A percentile compares a stretch with the other conserved stretches of the same genome.
Evolutionary conservation across 2,888 invertebrate genomes (phyloP).

Genomic region (Dichetophora obliterata): DNA sequence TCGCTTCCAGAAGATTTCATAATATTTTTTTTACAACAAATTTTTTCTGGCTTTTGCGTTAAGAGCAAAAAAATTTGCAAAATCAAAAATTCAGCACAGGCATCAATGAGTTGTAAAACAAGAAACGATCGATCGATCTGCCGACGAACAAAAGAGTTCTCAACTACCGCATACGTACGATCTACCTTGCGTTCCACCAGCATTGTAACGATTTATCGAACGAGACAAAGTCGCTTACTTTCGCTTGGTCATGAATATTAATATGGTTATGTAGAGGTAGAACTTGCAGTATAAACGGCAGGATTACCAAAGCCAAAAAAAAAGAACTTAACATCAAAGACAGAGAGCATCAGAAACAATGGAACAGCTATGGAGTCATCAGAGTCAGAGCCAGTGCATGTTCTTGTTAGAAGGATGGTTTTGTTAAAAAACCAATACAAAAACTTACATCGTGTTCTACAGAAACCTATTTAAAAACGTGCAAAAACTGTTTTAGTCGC

Average conservation of each 20-base stretch:
- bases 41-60: background rate
- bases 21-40: too few relatives aligned
- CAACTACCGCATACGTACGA: background rate
- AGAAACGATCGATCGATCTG: slow-evolving; percentile 49
- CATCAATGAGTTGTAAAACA: slow-evolving; percentile 47
- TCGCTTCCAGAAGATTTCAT: too few relatives aligned
- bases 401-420: background rate
- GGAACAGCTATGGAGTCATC: background rate
- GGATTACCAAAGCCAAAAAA: slow-evolving; percentile 13
- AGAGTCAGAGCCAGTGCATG: background rate
- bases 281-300: slow-evolving; percentile 2
- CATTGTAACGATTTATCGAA: slow-evolving; percentile 16
- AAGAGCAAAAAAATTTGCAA: background rate
- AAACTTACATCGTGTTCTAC: background rate
- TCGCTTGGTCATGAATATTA: slow-evolving; percentile 61
- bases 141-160: background rate
- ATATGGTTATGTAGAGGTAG: slow-evolving; percentile 50
- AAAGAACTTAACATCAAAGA: background rate
- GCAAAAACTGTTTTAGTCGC: background rate
- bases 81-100: slow-evolving; percentile 41
- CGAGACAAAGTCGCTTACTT: slow-evolving; percentile 51
- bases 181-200: background rate
- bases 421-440: background rate
- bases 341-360: background rate
- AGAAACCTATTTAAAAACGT: background rate